Conservation (phyloP, 53 echinoderm and acorn worm species). For the Holothuria leucospilota region DNA sequence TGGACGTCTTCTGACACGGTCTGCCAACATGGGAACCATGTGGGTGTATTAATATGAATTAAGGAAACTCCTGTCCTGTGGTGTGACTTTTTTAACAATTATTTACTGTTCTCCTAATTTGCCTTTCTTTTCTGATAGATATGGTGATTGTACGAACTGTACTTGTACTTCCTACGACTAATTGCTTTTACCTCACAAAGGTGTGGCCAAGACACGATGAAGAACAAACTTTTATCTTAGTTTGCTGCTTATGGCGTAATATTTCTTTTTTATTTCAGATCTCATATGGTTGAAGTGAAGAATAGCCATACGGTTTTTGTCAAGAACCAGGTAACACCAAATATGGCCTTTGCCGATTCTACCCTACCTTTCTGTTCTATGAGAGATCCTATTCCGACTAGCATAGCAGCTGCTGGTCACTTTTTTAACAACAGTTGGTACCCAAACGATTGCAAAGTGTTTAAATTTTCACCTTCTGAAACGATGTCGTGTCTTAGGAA, state of each 20-base stretch:
- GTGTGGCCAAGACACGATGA: too few species aligned
- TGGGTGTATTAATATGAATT: too few species aligned
- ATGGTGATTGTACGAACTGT: too few species aligned
- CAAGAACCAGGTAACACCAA: background rate
- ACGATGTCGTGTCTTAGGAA: constrained; percentile 4
- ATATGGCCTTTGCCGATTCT: background rate
- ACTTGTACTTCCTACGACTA: too few species aligned
- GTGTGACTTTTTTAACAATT: too few species aligned
- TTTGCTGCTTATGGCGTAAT: background rate
- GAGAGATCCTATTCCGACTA: background rate
- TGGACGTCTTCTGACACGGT: too few species aligned
- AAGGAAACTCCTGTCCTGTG: too few species aligned
- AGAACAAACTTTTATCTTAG: too few species aligned
- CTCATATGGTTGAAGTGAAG: constrained; percentile 23
- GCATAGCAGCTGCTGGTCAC: background rate
- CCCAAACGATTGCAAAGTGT: background rate
- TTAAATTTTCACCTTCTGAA: background rate
- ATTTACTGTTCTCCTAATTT: too few species aligned
- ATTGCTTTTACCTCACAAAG: too few species aligned
- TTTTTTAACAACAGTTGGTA: background rate
- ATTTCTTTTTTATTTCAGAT: background rate
- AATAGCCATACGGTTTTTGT: background rate
- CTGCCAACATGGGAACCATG: too few species aligned
- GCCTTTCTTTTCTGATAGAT: too few species aligned
- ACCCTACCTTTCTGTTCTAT: background rate